A percentile compares a stretch with the other conserved stretches of the same genome.
Conservation (phyloP, 2,888 invertebrate species). For the Lucinisca nassula region DNA sequence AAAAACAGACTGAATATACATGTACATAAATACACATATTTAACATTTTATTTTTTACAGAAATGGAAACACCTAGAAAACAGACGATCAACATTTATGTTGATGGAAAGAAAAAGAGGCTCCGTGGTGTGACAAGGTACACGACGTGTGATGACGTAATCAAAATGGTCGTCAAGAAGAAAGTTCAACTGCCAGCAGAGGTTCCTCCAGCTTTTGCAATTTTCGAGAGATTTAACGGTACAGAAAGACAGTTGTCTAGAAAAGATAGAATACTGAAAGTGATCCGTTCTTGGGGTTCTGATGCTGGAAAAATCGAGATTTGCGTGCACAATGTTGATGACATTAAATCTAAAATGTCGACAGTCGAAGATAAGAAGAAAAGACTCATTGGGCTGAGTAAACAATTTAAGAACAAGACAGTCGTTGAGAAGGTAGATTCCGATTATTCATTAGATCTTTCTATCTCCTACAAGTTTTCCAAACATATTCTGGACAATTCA, state of each 20-base stretch:
- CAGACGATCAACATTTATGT: background rate
- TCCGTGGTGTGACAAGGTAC: conserved; percentile 12
- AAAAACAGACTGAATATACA: too few relatives aligned
- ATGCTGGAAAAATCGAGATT: background rate
- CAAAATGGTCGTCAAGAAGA: conserved; percentile 23
- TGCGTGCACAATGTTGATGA: background rate
- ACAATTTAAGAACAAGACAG: background rate
- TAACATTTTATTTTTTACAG: background rate
- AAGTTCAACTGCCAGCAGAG: background rate
- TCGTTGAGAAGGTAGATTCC: background rate
- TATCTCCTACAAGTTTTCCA: background rate
- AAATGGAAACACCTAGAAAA: background rate
- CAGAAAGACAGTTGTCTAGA: conserved; percentile 10
- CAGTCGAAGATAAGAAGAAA: background rate
- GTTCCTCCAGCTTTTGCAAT: background rate
- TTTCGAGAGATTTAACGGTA: conserved; percentile 5
- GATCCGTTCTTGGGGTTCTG: conserved; percentile 22
- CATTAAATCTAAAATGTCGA: conserved; percentile 32
- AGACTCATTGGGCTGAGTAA: background rate
- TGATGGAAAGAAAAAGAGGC: background rate
- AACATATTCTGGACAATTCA: background rate
- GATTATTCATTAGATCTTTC: background rate
- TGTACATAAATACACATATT: too few relatives aligned
- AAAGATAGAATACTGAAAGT: conserved; percentile 29
- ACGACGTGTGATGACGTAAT: conserved; percentile 46